phyloP scores from a whole-genome alignment of 2,888 invertebrate species.

The Drosophila merina region DNA sequence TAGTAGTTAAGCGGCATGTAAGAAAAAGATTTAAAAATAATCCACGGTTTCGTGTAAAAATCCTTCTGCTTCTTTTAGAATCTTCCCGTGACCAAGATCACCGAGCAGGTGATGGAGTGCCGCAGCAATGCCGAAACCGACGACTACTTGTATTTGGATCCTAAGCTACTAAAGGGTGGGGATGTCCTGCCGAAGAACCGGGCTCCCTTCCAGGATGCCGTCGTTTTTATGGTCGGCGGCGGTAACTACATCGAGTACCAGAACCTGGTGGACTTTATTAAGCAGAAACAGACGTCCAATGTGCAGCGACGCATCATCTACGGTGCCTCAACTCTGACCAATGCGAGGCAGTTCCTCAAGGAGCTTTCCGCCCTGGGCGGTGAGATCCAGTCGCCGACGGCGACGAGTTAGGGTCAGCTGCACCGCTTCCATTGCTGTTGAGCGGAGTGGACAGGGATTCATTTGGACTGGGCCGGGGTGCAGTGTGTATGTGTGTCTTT shows the following conservation, averaged over 20 bases:
- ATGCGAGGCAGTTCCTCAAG: constrained; percentile 96
- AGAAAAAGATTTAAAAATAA: constrained; percentile 76
- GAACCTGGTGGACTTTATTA: constrained; percentile 97
- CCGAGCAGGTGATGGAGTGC: constrained; percentile 94
- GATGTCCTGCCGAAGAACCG: constrained; percentile 87
- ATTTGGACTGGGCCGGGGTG: constrained; percentile 23
- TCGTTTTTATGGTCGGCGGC: constrained; percentile 95
- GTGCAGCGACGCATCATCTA: constrained; percentile 93
- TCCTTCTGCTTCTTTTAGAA: constrained; percentile 86
- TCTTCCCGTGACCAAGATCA: constrained; percentile 96
- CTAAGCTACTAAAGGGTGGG: constrained; percentile 93
- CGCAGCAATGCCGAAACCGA: constrained; percentile 91
- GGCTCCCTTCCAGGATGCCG: constrained; percentile 92
- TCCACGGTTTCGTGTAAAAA: constrained; percentile 53
- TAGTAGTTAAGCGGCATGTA: constrained; percentile 98
- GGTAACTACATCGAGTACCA: constrained; percentile 99
- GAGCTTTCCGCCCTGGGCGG: constrained; percentile 93
- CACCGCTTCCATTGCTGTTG: constrained; percentile 60
- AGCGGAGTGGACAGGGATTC: constrained; percentile 41
- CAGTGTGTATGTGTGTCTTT: constrained; percentile 50
- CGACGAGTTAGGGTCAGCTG: constrained; percentile 80
- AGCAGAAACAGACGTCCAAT: constrained; percentile 90
- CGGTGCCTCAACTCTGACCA: constrained; percentile 96
- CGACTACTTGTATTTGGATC: constrained; percentile 97
- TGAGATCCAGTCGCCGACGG: constrained; percentile 85